These are phyloP conservation scores for Conomelus anceps DNA, from an alignment of 2,888 invertebrate species.

Conservation along the genomic window DNA sequence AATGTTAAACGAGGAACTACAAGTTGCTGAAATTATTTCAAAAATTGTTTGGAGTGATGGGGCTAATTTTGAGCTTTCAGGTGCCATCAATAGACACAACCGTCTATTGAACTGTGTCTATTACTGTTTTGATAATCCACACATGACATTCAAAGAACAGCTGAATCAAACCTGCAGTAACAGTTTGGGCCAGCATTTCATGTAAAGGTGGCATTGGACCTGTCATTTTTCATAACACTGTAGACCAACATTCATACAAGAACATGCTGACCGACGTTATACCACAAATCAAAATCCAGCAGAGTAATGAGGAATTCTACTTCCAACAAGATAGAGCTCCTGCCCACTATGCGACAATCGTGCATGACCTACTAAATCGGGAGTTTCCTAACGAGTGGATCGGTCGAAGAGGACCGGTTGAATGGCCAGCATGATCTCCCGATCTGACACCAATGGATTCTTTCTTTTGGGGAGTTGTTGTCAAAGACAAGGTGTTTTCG, in stretches of 20 bases:
- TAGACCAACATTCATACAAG: background rate
- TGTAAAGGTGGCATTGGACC: slow-evolving; percentile 16
- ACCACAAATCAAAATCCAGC: slow-evolving; percentile 5
- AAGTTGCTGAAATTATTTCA: too few species aligned
- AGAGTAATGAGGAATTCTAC: slow-evolving; percentile 6
- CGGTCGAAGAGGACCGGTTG: background rate
- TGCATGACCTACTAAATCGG: background rate
- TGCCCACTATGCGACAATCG: slow-evolving; percentile 10
- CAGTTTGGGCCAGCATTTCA: slow-evolving; percentile 24
- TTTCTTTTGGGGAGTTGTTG: slow-evolving; percentile 3
- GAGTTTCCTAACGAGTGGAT: slow-evolving; percentile 12
- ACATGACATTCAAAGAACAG: slow-evolving; percentile 21
- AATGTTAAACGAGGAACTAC: too few species aligned
- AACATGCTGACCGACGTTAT: slow-evolving; percentile 14
- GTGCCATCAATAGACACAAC: too few species aligned
- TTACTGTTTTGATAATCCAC: slow-evolving; percentile 21
- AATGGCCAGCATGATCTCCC: too few species aligned
- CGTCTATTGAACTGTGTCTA: slow-evolving; percentile 27
- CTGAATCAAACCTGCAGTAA: slow-evolving; percentile 25
- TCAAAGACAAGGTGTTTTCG: too few species aligned
- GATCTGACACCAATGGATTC: background rate
- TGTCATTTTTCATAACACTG: slow-evolving; percentile 13
- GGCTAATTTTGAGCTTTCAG: too few species aligned
- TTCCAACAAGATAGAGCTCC: slow-evolving; percentile 10
- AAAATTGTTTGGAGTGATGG: too few species aligned